Conservation (phyloP, 2,888 invertebrate species). For the Cinara cedri region DNA sequence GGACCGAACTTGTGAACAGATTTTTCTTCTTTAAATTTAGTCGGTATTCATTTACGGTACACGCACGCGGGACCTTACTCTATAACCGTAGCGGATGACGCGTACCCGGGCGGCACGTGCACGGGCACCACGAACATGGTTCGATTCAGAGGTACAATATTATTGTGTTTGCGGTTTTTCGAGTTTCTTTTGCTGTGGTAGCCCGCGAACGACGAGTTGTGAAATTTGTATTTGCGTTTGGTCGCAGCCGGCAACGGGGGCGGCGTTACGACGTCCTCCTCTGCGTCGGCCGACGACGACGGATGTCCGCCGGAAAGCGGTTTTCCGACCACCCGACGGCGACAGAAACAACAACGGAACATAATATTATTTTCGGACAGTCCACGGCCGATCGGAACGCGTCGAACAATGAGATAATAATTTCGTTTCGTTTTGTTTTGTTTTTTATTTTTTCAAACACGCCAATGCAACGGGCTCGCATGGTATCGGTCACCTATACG, state of each 20-base stretch:
- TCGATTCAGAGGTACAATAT: constrained; percentile 5
- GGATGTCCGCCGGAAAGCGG: not conserved
- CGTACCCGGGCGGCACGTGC: not conserved
- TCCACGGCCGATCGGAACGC: not conserved
- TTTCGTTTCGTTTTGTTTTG: too few species aligned
- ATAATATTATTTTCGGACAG: not conserved
- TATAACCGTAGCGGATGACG: not conserved
- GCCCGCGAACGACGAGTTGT: constrained; percentile 8
- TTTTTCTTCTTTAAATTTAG: too few species aligned
- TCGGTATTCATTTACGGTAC: too few species aligned
- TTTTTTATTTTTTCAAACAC: too few species aligned
- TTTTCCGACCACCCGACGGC: not conserved
- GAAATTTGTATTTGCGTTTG: constrained; percentile 30
- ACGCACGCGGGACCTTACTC: constrained; percentile 26
- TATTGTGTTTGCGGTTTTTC: not conserved
- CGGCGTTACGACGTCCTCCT: not conserved
- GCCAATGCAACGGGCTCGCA: too few species aligned
- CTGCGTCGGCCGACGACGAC: not conserved
- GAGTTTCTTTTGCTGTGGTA: constrained; percentile 12
- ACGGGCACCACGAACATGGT: constrained; percentile 37
- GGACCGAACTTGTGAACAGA: too few species aligned
- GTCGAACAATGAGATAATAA: too few species aligned
- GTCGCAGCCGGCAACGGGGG: not conserved
- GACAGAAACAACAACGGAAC: constrained; percentile 35
- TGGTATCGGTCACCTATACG: too few species aligned